A percentile compares a stretch with the other conserved stretches of the same genome.
phyloP scores from a whole-genome alignment of 2,888 invertebrate genomes.

The Panopea generosa region DNA sequence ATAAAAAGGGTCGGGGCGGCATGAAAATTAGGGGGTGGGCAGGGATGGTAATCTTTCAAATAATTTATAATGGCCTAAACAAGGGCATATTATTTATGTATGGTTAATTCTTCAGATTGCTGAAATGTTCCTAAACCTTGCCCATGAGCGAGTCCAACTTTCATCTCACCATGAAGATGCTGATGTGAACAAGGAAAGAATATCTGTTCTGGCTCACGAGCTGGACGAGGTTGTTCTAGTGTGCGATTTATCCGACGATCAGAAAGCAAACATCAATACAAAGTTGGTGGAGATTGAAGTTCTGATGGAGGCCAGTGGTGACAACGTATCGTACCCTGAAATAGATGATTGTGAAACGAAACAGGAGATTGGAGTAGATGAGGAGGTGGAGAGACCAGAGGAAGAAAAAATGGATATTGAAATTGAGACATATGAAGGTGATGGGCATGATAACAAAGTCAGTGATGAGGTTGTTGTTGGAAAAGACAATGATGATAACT shows the following conservation, averaged over 20 bases:
- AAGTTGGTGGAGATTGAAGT: slow-evolving; percentile 3
- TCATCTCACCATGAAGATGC: neutral
- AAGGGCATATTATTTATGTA: too few relatives aligned
- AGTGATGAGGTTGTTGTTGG: neutral
- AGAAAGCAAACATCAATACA: neutral
- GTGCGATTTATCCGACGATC: neutral
- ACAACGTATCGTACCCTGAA: neutral
- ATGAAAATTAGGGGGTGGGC: too few relatives aligned
- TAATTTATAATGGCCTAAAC: too few relatives aligned
- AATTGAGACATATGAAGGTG: neutral
- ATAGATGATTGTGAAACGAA: neutral
- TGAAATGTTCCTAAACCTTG: slow-evolving; percentile 7
- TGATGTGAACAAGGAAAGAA: neutral
- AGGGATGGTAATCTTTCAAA: too few relatives aligned
- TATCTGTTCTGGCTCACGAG: too few relatives aligned
- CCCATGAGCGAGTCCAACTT: slow-evolving; percentile 7
- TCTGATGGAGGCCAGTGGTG: slow-evolving; percentile 1
- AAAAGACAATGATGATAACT: neutral
- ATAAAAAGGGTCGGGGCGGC: too few relatives aligned
- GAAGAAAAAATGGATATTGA: neutral
- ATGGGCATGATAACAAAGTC: neutral
- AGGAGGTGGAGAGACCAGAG: too few relatives aligned
- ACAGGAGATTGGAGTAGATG: neutral
- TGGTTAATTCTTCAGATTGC: slow-evolving; percentile 8
- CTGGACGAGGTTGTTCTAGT: neutral